These are phyloP conservation scores for Oophaga sylvatica DNA, from an alignment of 2,797 vertebrate species.

Conservation along the genomic window DNA sequence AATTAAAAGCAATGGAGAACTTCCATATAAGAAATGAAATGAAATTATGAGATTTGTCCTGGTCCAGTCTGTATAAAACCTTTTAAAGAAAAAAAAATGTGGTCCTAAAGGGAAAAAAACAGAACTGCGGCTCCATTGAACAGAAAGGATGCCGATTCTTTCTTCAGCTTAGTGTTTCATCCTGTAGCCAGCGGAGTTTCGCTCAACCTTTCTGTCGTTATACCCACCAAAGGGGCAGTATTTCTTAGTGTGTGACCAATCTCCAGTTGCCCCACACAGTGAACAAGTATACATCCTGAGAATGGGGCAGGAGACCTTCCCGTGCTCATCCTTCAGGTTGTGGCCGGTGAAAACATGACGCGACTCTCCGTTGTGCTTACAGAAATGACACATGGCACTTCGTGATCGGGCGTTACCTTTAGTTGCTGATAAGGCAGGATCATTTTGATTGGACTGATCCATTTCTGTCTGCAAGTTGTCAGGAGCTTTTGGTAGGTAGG, in stretches of 20 bases:
- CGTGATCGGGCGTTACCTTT: background rate
- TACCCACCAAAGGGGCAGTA: constrained; percentile 76
- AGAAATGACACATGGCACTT: constrained; percentile 77
- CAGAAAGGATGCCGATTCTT: background rate
- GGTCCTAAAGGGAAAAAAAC: background rate
- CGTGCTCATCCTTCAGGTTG: constrained; percentile 73
- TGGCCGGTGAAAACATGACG: constrained; percentile 77
- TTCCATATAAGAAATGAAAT: background rate
- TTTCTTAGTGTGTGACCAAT: constrained; percentile 82
- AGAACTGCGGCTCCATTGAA: background rate
- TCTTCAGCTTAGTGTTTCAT: constrained; percentile 63
- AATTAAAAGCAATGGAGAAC: background rate
- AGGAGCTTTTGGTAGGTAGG: background rate
- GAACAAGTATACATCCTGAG: constrained; percentile 82
- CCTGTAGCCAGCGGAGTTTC: constrained; percentile 66
- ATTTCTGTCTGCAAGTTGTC: background rate
- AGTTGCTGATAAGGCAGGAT: background rate
- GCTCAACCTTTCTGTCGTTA: constrained; percentile 65
- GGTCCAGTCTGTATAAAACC: background rate
- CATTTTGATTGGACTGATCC: too few relatives aligned
- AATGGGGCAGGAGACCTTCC: constrained; percentile 80
- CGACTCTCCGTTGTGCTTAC: constrained; percentile 83
- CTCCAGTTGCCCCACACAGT: constrained; percentile 78
- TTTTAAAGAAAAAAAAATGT: background rate
- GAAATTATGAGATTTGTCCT: background rate